These are phyloP conservation scores for Drosophila robusta DNA, from an alignment of 2,888 invertebrate species.

Conservation along the genomic window DNA sequence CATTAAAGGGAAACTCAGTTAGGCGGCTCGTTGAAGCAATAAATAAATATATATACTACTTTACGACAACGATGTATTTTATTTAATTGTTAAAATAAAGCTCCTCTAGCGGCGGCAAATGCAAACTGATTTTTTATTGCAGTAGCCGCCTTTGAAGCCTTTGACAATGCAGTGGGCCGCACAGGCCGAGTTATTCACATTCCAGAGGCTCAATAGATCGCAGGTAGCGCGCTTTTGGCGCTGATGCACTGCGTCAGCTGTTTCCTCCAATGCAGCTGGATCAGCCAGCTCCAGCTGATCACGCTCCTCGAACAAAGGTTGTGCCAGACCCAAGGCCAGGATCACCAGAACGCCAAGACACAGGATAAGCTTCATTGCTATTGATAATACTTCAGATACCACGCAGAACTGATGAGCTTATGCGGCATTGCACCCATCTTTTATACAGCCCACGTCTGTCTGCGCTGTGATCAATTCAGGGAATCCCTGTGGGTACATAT, in stretches of 20 bases:
- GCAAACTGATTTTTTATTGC: slow-evolving; percentile 83
- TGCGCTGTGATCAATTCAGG: slow-evolving; percentile 5
- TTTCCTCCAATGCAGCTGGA: neutral
- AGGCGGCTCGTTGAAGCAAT: slow-evolving; percentile 59
- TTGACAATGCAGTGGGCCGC: slow-evolving; percentile 84
- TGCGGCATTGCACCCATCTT: neutral
- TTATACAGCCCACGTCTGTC: slow-evolving; percentile 21
- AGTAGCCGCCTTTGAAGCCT: slow-evolving; percentile 83
- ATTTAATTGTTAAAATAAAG: neutral
- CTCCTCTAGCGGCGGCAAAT: slow-evolving; percentile 76
- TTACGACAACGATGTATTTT: neutral
- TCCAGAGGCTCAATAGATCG: slow-evolving; percentile 78
- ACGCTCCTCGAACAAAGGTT: slow-evolving; percentile 16
- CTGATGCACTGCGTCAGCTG: slow-evolving; percentile 4
- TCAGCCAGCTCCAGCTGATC: neutral
- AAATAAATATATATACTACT: slow-evolving; percentile 47
- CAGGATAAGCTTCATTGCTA: slow-evolving; percentile 40
- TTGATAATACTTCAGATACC: neutral
- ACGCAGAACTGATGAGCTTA: neutral
- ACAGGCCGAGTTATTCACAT: slow-evolving; percentile 84
- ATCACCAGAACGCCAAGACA: slow-evolving; percentile 21
- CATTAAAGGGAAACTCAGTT: slow-evolving; percentile 41
- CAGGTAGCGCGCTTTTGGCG: slow-evolving; percentile 85
- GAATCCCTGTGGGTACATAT: slow-evolving; percentile 27
- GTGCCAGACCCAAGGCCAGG: slow-evolving; percentile 34